phyloP scores from a whole-genome alignment of 2,113 vertebrate species.

The Dipodomys spectabilis region DNA sequence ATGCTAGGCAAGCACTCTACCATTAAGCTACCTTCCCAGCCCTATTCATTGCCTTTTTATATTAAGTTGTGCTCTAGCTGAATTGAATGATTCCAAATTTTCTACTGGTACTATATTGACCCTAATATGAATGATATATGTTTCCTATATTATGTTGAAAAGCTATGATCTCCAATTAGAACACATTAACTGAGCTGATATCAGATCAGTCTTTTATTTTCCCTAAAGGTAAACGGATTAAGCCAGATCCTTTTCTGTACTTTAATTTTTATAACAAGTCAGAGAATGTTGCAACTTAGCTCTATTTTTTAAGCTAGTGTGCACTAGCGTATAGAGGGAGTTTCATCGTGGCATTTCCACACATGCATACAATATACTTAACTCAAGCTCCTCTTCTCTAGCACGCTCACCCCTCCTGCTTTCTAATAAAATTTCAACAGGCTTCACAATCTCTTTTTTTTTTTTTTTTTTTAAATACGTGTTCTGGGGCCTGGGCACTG shows the following conservation, averaged over 20 bases:
- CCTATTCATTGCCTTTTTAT: background rate
- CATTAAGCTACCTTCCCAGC: no score
- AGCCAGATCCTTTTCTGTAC: background rate
- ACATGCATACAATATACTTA: no score
- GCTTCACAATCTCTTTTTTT: no score
- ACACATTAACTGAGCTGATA: background rate
- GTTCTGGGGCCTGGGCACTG: no score
- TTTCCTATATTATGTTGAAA: conserved; percentile 25
- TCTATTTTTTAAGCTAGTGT: no score
- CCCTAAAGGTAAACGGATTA: background rate
- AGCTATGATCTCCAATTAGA: background rate
- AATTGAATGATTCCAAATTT: background rate
- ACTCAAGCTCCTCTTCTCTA: no score
- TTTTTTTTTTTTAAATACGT: no score
- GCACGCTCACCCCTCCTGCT: no score
- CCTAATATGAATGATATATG: background rate
- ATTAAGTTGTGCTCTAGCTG: background rate
- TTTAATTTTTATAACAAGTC: conserved; percentile 32
- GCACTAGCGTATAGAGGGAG: no score
- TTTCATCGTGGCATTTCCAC: no score
- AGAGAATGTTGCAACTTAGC: background rate
- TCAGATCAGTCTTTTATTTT: background rate
- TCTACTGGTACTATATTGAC: background rate
- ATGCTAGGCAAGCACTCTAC: no score
- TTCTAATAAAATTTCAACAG: no score